Conservation (phyloP, 2,797 vertebrate species). For the Scleropages formosus region DNA sequence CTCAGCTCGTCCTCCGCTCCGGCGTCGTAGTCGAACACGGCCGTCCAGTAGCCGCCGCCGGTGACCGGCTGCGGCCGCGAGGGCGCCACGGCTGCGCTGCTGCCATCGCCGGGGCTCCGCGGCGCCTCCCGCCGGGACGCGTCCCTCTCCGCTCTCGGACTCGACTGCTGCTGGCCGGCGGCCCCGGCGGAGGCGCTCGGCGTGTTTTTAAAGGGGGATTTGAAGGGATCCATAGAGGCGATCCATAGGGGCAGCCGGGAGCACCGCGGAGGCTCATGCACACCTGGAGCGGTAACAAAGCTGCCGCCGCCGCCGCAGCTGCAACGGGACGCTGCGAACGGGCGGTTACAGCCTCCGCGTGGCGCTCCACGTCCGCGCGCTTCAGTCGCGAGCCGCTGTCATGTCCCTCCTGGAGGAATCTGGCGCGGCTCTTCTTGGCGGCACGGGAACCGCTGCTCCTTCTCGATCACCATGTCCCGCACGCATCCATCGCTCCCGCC, state of each 20-base stretch:
- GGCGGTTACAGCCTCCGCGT: too few species aligned
- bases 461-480: slow-evolving; percentile 37
- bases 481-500: slow-evolving; percentile 46
- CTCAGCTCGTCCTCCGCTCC: slow-evolving; percentile 94
- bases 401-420: slow-evolving; percentile 24
- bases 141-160: slow-evolving; percentile 61
- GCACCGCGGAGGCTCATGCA: slow-evolving; percentile 59
- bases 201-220: slow-evolving; percentile 73
- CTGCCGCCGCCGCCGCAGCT: slow-evolving; percentile 31
- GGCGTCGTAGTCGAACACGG: slow-evolving; percentile 95
- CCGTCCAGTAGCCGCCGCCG: slow-evolving; percentile 78
- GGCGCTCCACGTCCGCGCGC: background rate
- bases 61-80: slow-evolving; percentile 46
- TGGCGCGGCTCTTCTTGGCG: slow-evolving; percentile 33
- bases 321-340: background rate
- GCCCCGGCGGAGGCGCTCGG: slow-evolving; percentile 62
- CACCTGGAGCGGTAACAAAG: slow-evolving; percentile 58
- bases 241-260: slow-evolving; percentile 83
- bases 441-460: slow-evolving; percentile 28
- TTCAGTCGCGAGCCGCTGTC: background rate
- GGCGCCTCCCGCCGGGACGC: slow-evolving; percentile 64
- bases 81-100: slow-evolving; percentile 49
- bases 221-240: slow-evolving; percentile 88
- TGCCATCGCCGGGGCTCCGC: slow-evolving; percentile 47
- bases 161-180: slow-evolving; percentile 44